Percentiles rank a stretch among this genome's conserved stretches.
Conservation (phyloP, 2,113 vertebrate species). For the Oryzias curvinotus region DNA sequence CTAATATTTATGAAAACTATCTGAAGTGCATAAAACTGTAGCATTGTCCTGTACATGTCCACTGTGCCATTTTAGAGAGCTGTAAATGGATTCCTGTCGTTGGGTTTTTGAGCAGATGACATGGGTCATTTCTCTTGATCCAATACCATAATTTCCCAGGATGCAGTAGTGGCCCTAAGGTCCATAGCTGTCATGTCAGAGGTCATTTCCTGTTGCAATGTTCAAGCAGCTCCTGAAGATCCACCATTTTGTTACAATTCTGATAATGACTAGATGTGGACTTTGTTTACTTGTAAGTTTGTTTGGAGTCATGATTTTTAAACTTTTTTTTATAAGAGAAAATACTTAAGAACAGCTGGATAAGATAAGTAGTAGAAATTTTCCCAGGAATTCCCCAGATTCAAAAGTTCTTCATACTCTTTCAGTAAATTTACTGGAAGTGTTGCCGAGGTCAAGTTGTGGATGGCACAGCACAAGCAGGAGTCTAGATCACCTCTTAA, state of each 20-base stretch:
- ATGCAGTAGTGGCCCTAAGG: constrained; percentile 67
- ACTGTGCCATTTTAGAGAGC: constrained; percentile 31
- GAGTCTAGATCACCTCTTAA: no score
- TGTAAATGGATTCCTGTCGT: constrained; percentile 34
- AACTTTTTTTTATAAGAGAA: background rate
- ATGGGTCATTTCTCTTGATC: constrained; percentile 61
- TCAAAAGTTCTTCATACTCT: background rate
- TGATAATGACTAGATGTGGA: constrained; percentile 16
- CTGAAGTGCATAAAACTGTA: background rate
- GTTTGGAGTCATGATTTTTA: background rate
- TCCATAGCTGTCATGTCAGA: constrained; percentile 73
- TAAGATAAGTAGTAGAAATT: background rate
- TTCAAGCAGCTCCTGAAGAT: constrained; percentile 58
- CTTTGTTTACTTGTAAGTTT: background rate
- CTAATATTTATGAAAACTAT: background rate
- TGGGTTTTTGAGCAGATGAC: constrained; percentile 38
- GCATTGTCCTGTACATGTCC: background rate
- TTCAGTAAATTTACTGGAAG: constrained; percentile 9
- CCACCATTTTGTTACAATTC: constrained; percentile 68
- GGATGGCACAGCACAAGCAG: background rate
- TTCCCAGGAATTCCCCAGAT: constrained; percentile 7
- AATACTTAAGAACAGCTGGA: background rate
- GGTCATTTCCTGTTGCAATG: constrained; percentile 74
- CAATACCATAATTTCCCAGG: constrained; percentile 72
- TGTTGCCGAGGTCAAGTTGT: background rate